These are phyloP conservation scores for Cyrtonyx montezumae DNA, from an alignment of 2,113 vertebrate genomes.

Conservation along the genomic window DNA sequence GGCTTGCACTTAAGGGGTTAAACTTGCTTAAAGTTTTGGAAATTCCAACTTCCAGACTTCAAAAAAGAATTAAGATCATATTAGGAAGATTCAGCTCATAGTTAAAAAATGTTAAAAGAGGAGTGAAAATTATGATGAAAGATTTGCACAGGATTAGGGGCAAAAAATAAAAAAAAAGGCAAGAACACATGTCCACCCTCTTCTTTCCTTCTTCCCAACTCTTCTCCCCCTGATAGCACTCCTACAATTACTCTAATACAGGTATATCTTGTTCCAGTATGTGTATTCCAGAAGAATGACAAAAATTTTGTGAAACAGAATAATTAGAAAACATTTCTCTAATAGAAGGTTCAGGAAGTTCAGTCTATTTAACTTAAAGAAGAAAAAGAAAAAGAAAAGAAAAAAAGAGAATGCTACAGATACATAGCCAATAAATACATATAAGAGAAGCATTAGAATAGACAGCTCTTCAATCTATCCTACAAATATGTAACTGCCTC, in stretches of 20 bases:
- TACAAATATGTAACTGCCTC: not conserved
- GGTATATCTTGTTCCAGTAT: not conserved
- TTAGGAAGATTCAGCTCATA: not conserved
- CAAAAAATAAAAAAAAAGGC: not conserved
- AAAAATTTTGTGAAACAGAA: not conserved
- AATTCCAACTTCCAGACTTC: not conserved
- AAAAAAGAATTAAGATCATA: not conserved
- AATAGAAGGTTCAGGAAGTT: not conserved
- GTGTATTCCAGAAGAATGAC: not conserved
- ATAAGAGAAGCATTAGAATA: not conserved
- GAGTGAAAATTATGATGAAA: not conserved
- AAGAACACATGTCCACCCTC: rapidly evolving
- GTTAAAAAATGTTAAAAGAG: not conserved
- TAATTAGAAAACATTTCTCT: not conserved
- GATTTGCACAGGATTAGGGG: not conserved
- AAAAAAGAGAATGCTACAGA: not conserved
- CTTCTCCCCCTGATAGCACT: not conserved
- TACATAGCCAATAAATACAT: not conserved
- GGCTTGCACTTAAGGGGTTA: not conserved
- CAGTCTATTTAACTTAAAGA: not conserved
- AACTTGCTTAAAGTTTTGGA: not conserved
- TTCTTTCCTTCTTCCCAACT: not conserved
- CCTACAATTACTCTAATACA: not conserved
- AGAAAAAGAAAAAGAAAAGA: not conserved
- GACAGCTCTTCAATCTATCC: not conserved